Base-by-base conservation (phyloP, 1,140 invertebrate genomes). In the Drosophila nannoptera region DNA sequence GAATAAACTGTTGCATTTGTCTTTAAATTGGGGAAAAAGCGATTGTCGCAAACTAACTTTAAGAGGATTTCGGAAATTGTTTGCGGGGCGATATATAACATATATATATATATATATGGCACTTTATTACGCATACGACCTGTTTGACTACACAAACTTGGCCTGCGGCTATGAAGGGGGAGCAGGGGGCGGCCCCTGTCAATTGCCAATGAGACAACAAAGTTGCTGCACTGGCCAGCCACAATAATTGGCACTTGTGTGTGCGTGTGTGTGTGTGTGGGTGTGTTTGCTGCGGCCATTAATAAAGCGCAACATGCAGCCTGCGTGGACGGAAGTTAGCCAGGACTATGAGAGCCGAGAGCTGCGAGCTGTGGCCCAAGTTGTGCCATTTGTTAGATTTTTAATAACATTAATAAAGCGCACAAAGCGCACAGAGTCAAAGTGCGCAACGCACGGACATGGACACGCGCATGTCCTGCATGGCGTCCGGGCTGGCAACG, bases 321-420 rank as follows among this genome's bases (percentile, higher is more conserved):
- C 4, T 7, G 43, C 31, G 22, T 31, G 33, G 16, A 9, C 32
- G 12, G 12, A 16, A 45, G 54, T 45, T 33, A 12, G 49, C n/a
- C 32, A 12, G 31, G 48, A 50, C 48, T 7, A 32, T 33, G 31
- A 32, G 22, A 32, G 32, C 49, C 14, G 22, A 33, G 14, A 8
- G 49, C 31, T 64, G 65, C 45, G 62, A 70, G 22, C 22, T 22
- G 22, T 22, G 22, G 22, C 22, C 29, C 42, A 50, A 69, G 67
- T 75, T 50, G 59, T 62, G 48, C 54, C 69, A 86, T 84, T 84
- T 84, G 80, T 84, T 84, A 86, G 81, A 80, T 77, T 84, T 83
- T 84, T 84, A 84, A 84, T 76, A 84, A 86, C 80, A 84, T 84
- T 84, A 84, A 84, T 84, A 84, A 84, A 84, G 66, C 80, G 81